These are phyloP conservation scores for Leptoclinus maculatus DNA, from an alignment of 2,797 vertebrate genomes.

Conservation along the genomic window DNA sequence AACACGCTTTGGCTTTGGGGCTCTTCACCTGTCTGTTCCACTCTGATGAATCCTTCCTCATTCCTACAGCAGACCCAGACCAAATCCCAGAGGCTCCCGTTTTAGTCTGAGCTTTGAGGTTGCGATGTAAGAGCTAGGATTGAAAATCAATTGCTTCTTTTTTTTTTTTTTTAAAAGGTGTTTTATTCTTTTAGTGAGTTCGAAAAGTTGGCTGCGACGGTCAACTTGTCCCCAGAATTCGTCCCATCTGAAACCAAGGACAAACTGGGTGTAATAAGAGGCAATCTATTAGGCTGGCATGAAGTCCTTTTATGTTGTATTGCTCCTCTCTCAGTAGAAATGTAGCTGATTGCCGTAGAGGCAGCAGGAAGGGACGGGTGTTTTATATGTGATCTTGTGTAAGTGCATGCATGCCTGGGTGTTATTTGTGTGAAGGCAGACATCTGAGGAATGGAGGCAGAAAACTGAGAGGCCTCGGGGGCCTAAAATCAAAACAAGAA, in stretches of 20 bases:
- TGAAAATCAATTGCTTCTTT: slow-evolving; percentile 54
- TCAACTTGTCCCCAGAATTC: neutral
- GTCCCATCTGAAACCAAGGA: slow-evolving; percentile 13
- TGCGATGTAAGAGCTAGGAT: neutral
- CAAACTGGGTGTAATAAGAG: slow-evolving; percentile 9
- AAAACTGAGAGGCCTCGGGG: neutral
- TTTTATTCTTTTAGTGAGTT: neutral
- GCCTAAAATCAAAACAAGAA: slow-evolving; percentile 4
- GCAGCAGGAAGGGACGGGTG: neutral
- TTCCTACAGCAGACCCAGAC: slow-evolving; percentile 36
- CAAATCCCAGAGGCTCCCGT: slow-evolving; percentile 18
- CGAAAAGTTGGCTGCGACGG: slow-evolving; percentile 14
- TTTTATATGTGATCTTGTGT: neutral
- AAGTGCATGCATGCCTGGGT: neutral
- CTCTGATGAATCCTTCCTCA: slow-evolving; percentile 38
- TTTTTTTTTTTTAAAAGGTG: neutral
- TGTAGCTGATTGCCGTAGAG: neutral
- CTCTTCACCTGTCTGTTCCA: slow-evolving; percentile 58
- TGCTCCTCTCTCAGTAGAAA: slow-evolving; percentile 4
- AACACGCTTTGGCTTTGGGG: slow-evolving; percentile 35
- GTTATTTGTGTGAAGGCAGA: slow-evolving; percentile 12
- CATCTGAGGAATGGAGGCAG: slow-evolving; percentile 1
- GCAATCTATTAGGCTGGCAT: slow-evolving; percentile 21
- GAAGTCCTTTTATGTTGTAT: slow-evolving; percentile 17
- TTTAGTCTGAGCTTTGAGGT: slow-evolving; percentile 35